A percentile compares a stretch with the other conserved stretches of the same genome.
Evolutionary conservation across 1,140 invertebrate species (phyloP).

Genomic region (Calliopsis andreniformis): DNA sequence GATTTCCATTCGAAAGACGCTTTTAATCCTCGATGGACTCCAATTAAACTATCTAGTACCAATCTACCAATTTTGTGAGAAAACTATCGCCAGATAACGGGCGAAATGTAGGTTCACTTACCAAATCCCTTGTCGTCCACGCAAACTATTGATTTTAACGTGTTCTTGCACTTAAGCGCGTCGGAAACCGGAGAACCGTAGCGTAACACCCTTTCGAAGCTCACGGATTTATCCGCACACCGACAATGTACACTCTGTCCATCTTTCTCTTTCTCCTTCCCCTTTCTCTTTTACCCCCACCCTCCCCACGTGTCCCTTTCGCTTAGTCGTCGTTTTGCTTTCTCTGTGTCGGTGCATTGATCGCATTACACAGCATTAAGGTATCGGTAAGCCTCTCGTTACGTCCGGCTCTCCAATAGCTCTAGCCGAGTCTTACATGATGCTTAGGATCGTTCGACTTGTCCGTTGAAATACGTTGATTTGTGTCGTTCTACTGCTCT

Average conservation of each 20-base stretch:
- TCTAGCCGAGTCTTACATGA: constrained; percentile 72
- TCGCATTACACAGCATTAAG: constrained; percentile 80
- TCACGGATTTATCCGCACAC: constrained; percentile 40
- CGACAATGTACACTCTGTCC: constrained; percentile 14
- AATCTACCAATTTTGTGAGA: too few relatives aligned
- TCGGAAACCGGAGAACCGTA: constrained; percentile 64
- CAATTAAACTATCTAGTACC: too few relatives aligned
- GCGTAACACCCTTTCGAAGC: constrained; percentile 44
- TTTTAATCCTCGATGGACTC: too few relatives aligned
- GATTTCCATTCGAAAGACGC: too few relatives aligned
- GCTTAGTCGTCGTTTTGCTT: constrained; percentile 29
- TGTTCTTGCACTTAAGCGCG: constrained; percentile 60
- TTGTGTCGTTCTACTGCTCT: neutral
- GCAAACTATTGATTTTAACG: constrained; percentile 71
- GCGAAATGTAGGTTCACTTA: constrained; percentile 43
- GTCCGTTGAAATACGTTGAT: constrained; percentile 9
- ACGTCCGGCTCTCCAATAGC: constrained; percentile 44
- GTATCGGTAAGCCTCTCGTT: constrained; percentile 74
- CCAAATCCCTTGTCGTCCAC: constrained; percentile 61
- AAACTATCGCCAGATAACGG: neutral
- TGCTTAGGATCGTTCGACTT: constrained; percentile 52
- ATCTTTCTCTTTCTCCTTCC: neutral
- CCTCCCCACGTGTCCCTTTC: neutral
- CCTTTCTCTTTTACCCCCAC: neutral
- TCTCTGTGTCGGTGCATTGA: constrained; percentile 71